Conservation (phyloP, 2,113 vertebrate genomes). For the Gorsachius goisagi region DNA sequence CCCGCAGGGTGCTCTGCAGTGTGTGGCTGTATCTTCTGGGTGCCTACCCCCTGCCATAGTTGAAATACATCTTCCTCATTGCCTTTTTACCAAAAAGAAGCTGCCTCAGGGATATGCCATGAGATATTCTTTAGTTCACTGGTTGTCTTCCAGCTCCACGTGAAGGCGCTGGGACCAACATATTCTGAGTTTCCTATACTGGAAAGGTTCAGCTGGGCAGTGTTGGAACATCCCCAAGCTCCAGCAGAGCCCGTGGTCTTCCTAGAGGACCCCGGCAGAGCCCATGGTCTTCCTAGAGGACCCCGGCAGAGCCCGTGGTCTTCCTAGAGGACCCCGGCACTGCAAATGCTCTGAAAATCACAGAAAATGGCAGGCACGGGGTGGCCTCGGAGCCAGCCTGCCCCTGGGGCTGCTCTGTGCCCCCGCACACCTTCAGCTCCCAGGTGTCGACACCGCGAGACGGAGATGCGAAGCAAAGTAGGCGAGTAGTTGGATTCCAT, state of each 20-base stretch:
- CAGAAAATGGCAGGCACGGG: background rate
- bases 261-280: fast-evolving
- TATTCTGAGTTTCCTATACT: background rate
- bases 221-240: background rate
- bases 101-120: background rate
- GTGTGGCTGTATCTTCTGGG: fast-evolving
- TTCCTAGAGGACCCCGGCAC: fast-evolving
- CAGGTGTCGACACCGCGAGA: fast-evolving
- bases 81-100: background rate
- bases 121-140: background rate
- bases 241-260: background rate
- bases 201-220: background rate
- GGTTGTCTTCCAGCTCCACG: fast-evolving
- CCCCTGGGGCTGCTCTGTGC: background rate
- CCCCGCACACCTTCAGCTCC: fast-evolving
- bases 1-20: fast-evolving
- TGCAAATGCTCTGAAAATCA: background rate
- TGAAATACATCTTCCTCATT: no score
- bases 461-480: background rate
- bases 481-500: no score
- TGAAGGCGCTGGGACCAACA: background rate
- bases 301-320: fast-evolving
- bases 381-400: fast-evolving
- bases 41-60: no score
- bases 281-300: background rate